Evolutionary conservation across 2,113 vertebrate species (phyloP).

Genomic region (Hystrix cristata): DNA sequence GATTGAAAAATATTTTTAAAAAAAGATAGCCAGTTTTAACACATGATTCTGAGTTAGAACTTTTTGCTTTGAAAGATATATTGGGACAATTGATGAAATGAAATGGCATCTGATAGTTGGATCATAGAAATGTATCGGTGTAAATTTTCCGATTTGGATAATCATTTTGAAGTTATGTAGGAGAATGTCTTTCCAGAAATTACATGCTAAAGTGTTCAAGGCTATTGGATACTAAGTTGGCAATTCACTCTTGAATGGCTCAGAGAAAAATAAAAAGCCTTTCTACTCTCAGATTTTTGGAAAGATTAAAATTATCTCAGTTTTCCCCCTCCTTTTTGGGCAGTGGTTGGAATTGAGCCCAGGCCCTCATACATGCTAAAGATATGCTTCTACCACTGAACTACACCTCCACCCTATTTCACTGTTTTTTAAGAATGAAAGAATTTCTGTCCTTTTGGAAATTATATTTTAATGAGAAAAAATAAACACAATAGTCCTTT

Average conservation of each 20-base stretch:
- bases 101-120: not conserved
- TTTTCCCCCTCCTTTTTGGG: not conserved
- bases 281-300: not conserved
- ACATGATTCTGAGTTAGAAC: not conserved
- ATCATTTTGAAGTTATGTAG: not conserved
- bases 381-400: not conserved
- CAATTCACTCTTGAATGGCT: not conserved
- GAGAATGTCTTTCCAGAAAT: not conserved
- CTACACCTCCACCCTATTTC: not conserved
- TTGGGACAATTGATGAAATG: not conserved
- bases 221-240: not conserved
- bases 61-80: not conserved
- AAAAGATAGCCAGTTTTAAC: not conserved
- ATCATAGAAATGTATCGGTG: not conserved
- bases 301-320: not conserved
- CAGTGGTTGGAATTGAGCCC: not conserved
- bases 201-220: not conserved
- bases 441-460: not conserved
- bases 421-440: not conserved
- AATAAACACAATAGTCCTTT: not conserved
- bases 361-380: not conserved
- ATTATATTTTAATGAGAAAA: not conserved
- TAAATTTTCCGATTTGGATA: not conserved
- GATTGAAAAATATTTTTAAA: not conserved
- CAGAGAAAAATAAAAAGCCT: not conserved